Evolutionary conservation across 2,888 invertebrate genomes (phyloP).

Genomic region (Oligia strigilis): DNA sequence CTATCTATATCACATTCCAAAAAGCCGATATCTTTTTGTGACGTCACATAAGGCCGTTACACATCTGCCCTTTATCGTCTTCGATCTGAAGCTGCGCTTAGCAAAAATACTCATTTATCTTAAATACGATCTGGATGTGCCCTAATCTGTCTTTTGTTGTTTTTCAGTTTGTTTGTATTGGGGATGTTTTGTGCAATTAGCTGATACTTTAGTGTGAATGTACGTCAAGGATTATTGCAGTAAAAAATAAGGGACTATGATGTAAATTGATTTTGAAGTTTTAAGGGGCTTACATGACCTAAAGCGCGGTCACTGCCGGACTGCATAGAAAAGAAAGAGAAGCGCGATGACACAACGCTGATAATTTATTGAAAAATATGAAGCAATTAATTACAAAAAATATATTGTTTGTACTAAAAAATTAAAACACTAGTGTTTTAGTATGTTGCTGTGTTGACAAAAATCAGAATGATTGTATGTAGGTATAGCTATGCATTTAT

Average conservation of each 20-base stretch:
- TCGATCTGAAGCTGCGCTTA: constrained; percentile 88
- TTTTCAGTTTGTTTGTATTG: constrained; percentile 84
- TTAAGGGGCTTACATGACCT: neutral
- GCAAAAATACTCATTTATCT: constrained; percentile 89
- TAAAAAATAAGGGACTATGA: constrained; percentile 25
- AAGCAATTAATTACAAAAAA: too few species aligned
- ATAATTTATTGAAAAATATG: too few species aligned
- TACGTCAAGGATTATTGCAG: constrained; percentile 67
- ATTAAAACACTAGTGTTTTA: too few species aligned
- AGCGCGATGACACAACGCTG: too few species aligned
- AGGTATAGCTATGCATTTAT: too few species aligned
- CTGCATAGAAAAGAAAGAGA: too few species aligned
- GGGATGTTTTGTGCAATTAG: constrained; percentile 89
- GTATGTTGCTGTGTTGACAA: too few species aligned
- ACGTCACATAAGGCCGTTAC: constrained; percentile 79
- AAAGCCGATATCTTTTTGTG: constrained; percentile 48
- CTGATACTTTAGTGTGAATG: constrained; percentile 84
- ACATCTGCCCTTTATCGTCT: constrained; percentile 87
- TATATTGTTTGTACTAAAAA: too few species aligned
- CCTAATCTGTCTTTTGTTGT: constrained; percentile 88
- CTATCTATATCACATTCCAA: constrained; percentile 14
- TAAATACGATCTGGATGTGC: constrained; percentile 88
- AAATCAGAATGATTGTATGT: too few species aligned
- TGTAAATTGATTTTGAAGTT: constrained; percentile 43
- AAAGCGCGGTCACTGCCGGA: too few species aligned